Conservation (phyloP, 2,113 vertebrate genomes). For the Ammodytes dubius region DNA sequence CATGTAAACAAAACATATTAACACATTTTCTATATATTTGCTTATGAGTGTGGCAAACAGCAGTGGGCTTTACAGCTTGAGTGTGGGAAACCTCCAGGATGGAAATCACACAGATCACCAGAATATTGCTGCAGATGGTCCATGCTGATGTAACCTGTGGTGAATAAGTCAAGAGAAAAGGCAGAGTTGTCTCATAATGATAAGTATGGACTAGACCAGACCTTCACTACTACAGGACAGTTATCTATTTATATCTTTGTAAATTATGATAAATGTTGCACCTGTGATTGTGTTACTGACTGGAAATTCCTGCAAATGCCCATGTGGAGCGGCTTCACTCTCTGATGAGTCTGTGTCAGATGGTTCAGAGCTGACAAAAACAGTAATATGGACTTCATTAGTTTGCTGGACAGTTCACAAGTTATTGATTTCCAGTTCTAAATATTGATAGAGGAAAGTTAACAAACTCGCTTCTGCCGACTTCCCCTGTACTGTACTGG, state of each 20-base stretch:
- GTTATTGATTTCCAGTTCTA: background rate
- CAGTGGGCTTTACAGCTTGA: conserved; percentile 50
- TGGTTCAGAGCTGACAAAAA: conserved; percentile 59
- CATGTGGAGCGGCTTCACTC: conserved; percentile 26
- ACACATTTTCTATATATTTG: background rate
- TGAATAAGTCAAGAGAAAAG: conserved; percentile 1
- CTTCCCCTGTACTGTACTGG: conserved; percentile 11
- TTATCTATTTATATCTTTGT: conserved; percentile 3
- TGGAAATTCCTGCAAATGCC: conserved; percentile 58
- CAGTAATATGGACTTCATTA: background rate
- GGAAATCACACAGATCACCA: conserved; percentile 74
- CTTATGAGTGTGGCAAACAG: background rate
- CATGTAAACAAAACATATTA: background rate
- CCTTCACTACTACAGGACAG: background rate
- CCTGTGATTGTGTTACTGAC: conserved; percentile 72
- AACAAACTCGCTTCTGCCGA: conserved; percentile 44
- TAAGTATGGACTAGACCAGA: background rate
- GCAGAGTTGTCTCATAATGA: background rate
- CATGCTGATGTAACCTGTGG: conserved; percentile 70
- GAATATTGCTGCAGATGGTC: conserved; percentile 76
- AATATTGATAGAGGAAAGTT: background rate
- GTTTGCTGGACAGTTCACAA: background rate
- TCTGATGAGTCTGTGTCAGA: conserved; percentile 41
- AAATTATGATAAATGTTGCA: conserved; percentile 42
- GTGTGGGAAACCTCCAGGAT: conserved; percentile 50